Evolutionary conservation across 2,797 vertebrate species (phyloP).

Genomic region (Phalloptychus januarius): DNA sequence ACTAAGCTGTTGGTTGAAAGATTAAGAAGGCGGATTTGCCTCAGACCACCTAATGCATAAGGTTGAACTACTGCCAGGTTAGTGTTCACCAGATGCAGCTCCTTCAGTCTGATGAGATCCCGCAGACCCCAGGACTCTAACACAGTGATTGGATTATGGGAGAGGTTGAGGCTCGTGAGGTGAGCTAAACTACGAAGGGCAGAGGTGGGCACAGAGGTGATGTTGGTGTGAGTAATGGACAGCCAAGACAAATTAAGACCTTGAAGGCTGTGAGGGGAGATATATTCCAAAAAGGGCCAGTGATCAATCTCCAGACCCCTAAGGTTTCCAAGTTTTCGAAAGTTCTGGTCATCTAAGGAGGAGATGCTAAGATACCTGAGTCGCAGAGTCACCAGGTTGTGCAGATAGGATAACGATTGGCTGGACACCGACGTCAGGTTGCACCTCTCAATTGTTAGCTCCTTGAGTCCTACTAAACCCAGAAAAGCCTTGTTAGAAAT

Average conservation of each 20-base stretch:
- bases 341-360: conserved; percentile 91
- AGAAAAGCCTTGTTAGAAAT: conserved; percentile 96
- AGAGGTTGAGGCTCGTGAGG: conserved; percentile 92
- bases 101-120: conserved; percentile 91
- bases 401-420: conserved; percentile 92
- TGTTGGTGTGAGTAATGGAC: conserved; percentile 95
- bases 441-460: conserved; percentile 93
- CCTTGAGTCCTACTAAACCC: conserved; percentile 87
- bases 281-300: conserved; percentile 93
- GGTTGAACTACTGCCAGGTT: conserved; percentile 87
- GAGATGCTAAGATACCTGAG: conserved; percentile 91
- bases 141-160: conserved; percentile 92
- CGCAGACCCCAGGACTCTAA: conserved; percentile 91
- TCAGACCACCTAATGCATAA: conserved; percentile 89
- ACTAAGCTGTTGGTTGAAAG: conserved; percentile 90
- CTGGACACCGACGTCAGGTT: conserved; percentile 94
- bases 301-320: conserved; percentile 91
- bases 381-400: conserved; percentile 87
- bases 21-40: conserved; percentile 95
- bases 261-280: conserved; percentile 89
- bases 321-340: conserved; percentile 87
- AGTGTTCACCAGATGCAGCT: conserved; percentile 92
- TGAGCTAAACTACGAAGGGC: conserved; percentile 91
- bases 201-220: conserved; percentile 90
- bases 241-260: conserved; percentile 95